phyloP scores from a whole-genome alignment of 2,888 invertebrate species.

The Nomada lathburiana region DNA sequence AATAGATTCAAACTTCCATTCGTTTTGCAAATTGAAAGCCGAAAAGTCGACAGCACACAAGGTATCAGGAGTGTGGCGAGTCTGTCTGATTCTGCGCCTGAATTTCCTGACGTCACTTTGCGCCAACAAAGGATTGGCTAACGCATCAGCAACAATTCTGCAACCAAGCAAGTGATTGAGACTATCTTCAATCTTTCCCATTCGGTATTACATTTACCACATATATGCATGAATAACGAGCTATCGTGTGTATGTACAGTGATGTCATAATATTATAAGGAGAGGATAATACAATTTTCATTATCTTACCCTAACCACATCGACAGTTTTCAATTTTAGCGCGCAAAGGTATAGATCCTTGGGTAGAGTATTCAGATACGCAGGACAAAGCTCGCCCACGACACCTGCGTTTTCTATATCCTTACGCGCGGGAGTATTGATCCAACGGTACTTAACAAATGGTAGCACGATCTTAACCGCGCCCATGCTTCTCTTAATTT shows the following conservation, averaged over 20 bases:
- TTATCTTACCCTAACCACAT: neutral
- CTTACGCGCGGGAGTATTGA: constrained; percentile 64
- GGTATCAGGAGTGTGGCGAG: constrained; percentile 33
- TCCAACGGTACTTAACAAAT: constrained; percentile 47
- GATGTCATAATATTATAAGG: neutral
- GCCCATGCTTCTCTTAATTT: constrained; percentile 53
- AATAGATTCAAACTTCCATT: constrained; percentile 36
- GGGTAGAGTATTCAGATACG: constrained; percentile 37
- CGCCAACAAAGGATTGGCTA: constrained; percentile 50
- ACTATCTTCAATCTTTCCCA: neutral
- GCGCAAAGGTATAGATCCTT: constrained; percentile 47
- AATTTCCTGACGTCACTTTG: constrained; percentile 57
- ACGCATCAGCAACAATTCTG: constrained; percentile 25
- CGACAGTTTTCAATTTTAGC: constrained; percentile 27
- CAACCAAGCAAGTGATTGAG: neutral
- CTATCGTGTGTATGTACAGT: neutral
- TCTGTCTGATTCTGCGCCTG: constrained; percentile 62
- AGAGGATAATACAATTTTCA: neutral
- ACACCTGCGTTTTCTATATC: constrained; percentile 49
- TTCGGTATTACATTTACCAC: neutral
- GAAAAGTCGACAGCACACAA: constrained; percentile 46
- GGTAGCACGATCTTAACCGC: constrained; percentile 53
- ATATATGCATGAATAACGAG: neutral
- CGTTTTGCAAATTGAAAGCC: constrained; percentile 41
- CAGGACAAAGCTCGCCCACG: constrained; percentile 38